Percentiles rank a stretch among this genome's conserved stretches.
phyloP scores from a whole-genome alignment of 2,888 invertebrate genomes.

The Neoaliturus tenellus region DNA sequence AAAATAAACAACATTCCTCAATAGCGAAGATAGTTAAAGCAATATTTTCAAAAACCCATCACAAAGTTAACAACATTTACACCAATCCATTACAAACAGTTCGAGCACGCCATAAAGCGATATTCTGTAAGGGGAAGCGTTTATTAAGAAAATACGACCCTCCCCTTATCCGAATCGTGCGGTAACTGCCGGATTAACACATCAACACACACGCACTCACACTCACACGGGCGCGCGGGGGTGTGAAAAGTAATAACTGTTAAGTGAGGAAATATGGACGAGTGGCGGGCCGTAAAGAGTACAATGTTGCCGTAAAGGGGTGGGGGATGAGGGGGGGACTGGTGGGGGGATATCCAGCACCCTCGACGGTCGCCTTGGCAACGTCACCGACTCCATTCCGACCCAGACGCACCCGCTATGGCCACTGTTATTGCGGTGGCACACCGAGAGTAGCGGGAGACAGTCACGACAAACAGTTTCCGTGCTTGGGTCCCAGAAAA shows the following conservation, averaged over 20 bases:
- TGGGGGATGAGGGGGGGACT: not conserved
- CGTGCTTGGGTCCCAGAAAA: no score
- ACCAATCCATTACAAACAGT: not conserved
- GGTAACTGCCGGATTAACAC: slow-evolving; percentile 22
- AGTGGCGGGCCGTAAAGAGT: slow-evolving; percentile 46
- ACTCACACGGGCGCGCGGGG: not conserved
- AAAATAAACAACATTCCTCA: no score
- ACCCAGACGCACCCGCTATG: not conserved
- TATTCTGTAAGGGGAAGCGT: not conserved
- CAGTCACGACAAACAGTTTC: no score
- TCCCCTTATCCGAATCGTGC: not conserved
- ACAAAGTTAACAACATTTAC: no score
- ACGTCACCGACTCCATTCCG: slow-evolving; percentile 28
- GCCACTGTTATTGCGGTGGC: slow-evolving; percentile 14
- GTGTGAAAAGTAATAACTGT: slow-evolving; percentile 37
- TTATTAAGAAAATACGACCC: slow-evolving; percentile 2
- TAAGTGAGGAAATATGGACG: slow-evolving; percentile 51
- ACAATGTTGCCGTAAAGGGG: slow-evolving; percentile 16
- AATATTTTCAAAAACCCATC: no score
- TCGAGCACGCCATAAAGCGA: not conserved
- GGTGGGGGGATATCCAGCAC: not conserved
- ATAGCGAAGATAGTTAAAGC: no score
- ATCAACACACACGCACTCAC: slow-evolving; percentile 13
- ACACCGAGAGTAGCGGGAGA: not conserved
- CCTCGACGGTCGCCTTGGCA: slow-evolving; percentile 14